These are phyloP conservation scores for Cenopis cana DNA, from an alignment of 2,888 invertebrate species.

Conservation along the genomic window DNA sequence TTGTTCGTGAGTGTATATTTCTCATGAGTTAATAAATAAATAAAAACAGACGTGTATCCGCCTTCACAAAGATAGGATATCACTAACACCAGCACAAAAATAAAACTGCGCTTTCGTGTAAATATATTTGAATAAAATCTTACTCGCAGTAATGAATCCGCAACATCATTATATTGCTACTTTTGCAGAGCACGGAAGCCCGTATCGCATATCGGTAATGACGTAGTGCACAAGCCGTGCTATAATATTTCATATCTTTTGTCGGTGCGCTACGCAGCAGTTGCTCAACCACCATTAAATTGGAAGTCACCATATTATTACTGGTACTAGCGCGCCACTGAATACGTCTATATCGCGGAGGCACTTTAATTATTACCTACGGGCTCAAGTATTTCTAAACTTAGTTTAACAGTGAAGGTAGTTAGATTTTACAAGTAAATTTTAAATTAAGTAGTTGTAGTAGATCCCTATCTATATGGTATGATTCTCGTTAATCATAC, in stretches of 20 bases:
- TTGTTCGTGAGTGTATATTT: too few species aligned
- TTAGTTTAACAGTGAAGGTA: constrained; percentile 2
- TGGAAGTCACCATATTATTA: constrained; percentile 77
- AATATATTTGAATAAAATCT: constrained; percentile 9
- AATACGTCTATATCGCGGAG: constrained; percentile 51
- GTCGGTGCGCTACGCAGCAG: constrained; percentile 69
- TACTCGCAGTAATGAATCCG: constrained; percentile 23
- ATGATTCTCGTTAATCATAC: too few species aligned
- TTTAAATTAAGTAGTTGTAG: background rate
- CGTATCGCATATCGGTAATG: constrained; percentile 38
- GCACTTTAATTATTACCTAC: constrained; percentile 38
- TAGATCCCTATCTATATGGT: too few species aligned
- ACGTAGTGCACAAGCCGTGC: constrained; percentile 49
- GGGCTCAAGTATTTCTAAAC: constrained; percentile 16
- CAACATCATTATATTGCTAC: constrained; percentile 33
- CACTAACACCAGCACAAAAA: too few species aligned
- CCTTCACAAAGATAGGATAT: too few species aligned
- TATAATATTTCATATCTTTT: constrained; percentile 69
- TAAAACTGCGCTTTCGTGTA: background rate
- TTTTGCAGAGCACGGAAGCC: constrained; percentile 18
- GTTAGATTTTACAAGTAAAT: background rate
- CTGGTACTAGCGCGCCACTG: constrained; percentile 75
- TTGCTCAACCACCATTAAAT: constrained; percentile 83
- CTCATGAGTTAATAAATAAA: too few species aligned
- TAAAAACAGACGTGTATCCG: too few species aligned